Conservation (phyloP, 2,113 vertebrate species). For the Myrmecobius fasciatus region DNA sequence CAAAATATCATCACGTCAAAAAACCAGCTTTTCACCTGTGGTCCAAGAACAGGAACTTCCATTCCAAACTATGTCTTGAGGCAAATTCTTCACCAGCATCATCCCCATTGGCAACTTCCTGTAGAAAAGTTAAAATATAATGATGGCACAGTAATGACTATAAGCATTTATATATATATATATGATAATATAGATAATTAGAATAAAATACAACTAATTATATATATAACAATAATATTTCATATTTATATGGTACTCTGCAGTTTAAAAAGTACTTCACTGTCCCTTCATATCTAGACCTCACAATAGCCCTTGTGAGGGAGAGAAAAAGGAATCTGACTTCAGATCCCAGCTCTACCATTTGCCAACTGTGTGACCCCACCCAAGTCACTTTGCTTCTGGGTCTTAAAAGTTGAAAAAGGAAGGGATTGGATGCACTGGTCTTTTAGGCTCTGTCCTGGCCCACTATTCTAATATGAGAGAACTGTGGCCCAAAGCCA, state of each 20-base stretch:
- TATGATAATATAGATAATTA: no score
- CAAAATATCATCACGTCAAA: not conserved
- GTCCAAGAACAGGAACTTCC: conserved; percentile 90
- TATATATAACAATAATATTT: not conserved
- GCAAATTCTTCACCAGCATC: conserved; percentile 88
- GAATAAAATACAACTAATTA: no score
- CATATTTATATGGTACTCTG: conserved; percentile 1
- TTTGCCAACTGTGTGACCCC: not conserved
- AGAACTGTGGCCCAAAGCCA: not conserved
- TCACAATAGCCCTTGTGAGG: not conserved
- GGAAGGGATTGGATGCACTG: not conserved
- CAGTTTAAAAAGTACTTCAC: not conserved
- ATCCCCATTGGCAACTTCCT: conserved; percentile 89
- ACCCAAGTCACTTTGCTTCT: not conserved
- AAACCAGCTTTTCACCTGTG: conserved; percentile 86
- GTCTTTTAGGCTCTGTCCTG: not conserved
- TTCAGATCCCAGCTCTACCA: not conserved
- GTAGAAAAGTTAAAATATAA: conserved; percentile 60
- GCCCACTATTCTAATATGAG: not conserved
- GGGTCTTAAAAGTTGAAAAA: not conserved
- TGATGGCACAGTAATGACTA: not conserved
- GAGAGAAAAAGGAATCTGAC: not conserved
- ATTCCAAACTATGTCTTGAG: conserved; percentile 90
- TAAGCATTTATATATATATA: no score
- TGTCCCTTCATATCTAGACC: not conserved